Percentiles rank a stretch among this genome's conserved stretches.
Conservation (phyloP, 2,888 invertebrate species). For the Neoaliturus tenellus region DNA sequence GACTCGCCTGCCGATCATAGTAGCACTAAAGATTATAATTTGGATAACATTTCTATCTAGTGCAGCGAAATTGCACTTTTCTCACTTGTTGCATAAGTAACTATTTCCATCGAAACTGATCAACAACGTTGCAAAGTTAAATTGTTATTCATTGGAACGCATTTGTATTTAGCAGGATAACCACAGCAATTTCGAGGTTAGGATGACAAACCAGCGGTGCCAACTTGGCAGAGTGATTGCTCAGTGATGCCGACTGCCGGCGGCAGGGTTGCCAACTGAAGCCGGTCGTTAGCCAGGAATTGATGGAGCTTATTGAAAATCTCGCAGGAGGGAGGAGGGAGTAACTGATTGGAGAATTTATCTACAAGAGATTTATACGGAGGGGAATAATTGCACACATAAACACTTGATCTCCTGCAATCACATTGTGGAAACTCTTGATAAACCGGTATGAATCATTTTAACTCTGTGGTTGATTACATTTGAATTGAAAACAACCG, state of each 20-base stretch:
- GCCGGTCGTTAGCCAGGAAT: constrained; percentile 13
- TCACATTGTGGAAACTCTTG: constrained; percentile 9
- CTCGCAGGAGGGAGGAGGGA: background rate
- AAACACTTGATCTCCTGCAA: constrained; percentile 27
- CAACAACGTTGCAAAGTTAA: too few relatives aligned
- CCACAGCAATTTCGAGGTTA: background rate
- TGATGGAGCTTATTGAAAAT: constrained; percentile 33
- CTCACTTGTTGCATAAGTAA: too few relatives aligned
- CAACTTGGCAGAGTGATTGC: constrained; percentile 7
- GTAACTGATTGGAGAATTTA: constrained; percentile 1
- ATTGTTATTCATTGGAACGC: too few relatives aligned
- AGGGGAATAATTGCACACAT: constrained; percentile 25
- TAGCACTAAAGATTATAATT: too few relatives aligned
- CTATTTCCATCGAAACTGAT: too few relatives aligned
- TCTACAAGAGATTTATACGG: constrained; percentile 16
- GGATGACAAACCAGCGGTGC: background rate
- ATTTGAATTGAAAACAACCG: constrained; percentile 13
- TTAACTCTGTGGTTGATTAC: background rate
- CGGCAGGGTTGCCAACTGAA: background rate
- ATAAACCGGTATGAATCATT: constrained; percentile 15
- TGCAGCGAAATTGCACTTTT: too few relatives aligned
- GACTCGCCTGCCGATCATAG: too few relatives aligned
- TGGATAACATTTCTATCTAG: too few relatives aligned
- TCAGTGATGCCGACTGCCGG: background rate
- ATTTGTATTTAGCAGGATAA: background rate